phyloP scores from a whole-genome alignment of 2,888 invertebrate genomes.

The Noctua pronuba region DNA sequence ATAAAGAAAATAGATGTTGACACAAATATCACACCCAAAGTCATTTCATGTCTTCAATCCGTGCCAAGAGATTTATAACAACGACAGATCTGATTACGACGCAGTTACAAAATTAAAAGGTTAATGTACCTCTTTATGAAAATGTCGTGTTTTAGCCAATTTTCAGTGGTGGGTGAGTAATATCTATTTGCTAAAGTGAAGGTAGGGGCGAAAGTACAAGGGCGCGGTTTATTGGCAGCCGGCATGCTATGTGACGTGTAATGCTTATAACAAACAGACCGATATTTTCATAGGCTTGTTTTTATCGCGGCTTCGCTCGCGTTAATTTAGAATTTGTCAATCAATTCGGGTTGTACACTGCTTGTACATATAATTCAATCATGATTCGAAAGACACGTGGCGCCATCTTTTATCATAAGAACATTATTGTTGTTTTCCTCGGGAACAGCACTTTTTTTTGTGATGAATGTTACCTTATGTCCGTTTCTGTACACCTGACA shows the following conservation, averaged over 20 bases:
- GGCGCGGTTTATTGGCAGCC: constrained; percentile 56
- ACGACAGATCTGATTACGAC: neutral
- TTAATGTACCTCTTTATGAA: constrained; percentile 13
- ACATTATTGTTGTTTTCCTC: too few relatives aligned
- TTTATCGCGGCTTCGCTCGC: neutral
- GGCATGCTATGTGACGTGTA: constrained; percentile 53
- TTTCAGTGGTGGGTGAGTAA: constrained; percentile 32
- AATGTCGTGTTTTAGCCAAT: constrained; percentile 11
- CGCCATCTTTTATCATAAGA: too few relatives aligned
- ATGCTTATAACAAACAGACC: constrained; percentile 19
- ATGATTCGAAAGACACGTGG: too few relatives aligned
- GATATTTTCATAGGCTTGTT: constrained; percentile 32
- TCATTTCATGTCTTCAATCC: constrained; percentile 3
- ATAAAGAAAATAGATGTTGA: constrained; percentile 5
- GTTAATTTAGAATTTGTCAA: too few relatives aligned
- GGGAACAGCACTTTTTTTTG: too few relatives aligned
- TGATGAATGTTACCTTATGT: too few relatives aligned
- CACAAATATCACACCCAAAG: constrained; percentile 16
- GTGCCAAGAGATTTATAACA: constrained; percentile 33
- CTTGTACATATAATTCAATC: too few relatives aligned
- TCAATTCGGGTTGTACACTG: too few relatives aligned
- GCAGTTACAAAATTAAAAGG: neutral
- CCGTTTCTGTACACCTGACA: too few relatives aligned
- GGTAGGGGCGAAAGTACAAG: constrained; percentile 52
- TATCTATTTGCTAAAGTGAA: constrained; percentile 32